phyloP scores from a whole-genome alignment of 2,888 invertebrate species.

The Nasonovia ribisnigri region DNA sequence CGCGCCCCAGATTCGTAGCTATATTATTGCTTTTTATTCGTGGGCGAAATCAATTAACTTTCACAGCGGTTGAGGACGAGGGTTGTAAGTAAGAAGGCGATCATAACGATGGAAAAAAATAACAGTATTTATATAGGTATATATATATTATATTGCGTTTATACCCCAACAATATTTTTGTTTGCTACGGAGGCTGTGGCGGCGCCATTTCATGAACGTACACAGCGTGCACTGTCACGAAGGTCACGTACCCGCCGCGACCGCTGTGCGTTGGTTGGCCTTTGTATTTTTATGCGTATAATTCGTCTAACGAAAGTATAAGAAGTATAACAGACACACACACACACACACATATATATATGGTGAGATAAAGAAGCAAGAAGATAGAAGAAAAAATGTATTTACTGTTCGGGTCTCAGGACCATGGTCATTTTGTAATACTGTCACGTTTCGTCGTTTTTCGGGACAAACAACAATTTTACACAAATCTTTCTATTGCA shows the following conservation, averaged over 20 bases:
- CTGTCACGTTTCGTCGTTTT: slow-evolving; percentile 52
- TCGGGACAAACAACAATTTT: slow-evolving; percentile 54
- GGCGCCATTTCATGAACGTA: not conserved
- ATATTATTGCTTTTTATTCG: not conserved
- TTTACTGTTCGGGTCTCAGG: slow-evolving; percentile 24
- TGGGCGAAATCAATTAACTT: slow-evolving; percentile 48
- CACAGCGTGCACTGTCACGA: not conserved
- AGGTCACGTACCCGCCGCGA: slow-evolving; percentile 33
- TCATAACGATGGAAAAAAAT: not conserved
- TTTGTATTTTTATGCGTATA: not conserved
- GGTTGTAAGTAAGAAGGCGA: not conserved
- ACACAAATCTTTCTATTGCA: slow-evolving; percentile 55
- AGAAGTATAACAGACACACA: not conserved
- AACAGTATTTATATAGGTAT: not conserved
- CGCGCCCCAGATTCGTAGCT: not conserved
- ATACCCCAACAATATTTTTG: slow-evolving; percentile 39
- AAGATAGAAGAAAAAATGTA: slow-evolving; percentile 25
- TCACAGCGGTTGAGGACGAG: not conserved
- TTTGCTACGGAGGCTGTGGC: slow-evolving; percentile 7
- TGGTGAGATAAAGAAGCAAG: not conserved
- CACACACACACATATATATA: not conserved
- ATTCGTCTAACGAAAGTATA: not conserved
- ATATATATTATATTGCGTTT: not conserved
- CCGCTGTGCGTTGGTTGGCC: not conserved
- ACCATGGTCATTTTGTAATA: slow-evolving; percentile 48